These are phyloP conservation scores for Cerceris ruficornis DNA, from an alignment of 2,888 invertebrate species.

Conservation along the genomic window DNA sequence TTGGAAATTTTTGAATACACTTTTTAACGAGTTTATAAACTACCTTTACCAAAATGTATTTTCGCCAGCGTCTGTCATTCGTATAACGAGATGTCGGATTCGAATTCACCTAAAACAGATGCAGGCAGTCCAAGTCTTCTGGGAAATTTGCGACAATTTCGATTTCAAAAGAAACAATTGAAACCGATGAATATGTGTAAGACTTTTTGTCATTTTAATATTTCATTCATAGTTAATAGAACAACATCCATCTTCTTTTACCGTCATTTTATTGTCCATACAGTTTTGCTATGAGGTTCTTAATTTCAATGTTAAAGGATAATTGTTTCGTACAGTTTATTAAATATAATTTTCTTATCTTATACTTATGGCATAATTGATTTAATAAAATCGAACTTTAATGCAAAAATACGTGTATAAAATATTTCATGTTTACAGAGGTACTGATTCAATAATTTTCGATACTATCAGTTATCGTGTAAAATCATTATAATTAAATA, in stretches of 20 bases:
- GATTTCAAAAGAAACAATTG: constrained; percentile 86
- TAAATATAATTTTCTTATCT: neutral
- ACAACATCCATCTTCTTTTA: constrained; percentile 37
- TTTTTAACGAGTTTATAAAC: constrained; percentile 58
- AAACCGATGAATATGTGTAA: constrained; percentile 75
- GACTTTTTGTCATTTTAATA: constrained; percentile 37
- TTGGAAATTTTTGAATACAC: constrained; percentile 57
- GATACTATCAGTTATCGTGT: neutral
- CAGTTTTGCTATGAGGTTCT: constrained; percentile 17
- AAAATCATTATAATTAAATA: neutral
- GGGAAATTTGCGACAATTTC: constrained; percentile 87
- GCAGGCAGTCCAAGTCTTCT: constrained; percentile 84
- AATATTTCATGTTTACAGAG: too few species aligned
- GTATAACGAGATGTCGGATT: constrained; percentile 76
- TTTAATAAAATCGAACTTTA: too few species aligned
- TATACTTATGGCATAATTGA: neutral
- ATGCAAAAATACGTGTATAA: too few species aligned
- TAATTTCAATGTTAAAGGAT: neutral
- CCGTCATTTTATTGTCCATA: constrained; percentile 6
- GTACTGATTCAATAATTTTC: too few species aligned
- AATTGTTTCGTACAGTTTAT: neutral
- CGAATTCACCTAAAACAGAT: constrained; percentile 77
- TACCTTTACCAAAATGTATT: constrained; percentile 59
- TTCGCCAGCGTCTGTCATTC: constrained; percentile 57
- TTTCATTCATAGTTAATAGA: constrained; percentile 30